A percentile compares a stretch with the other conserved stretches of the same genome.
Conservation (phyloP, 2,888 invertebrate genomes). For the Digitonthophagus gazella region DNA sequence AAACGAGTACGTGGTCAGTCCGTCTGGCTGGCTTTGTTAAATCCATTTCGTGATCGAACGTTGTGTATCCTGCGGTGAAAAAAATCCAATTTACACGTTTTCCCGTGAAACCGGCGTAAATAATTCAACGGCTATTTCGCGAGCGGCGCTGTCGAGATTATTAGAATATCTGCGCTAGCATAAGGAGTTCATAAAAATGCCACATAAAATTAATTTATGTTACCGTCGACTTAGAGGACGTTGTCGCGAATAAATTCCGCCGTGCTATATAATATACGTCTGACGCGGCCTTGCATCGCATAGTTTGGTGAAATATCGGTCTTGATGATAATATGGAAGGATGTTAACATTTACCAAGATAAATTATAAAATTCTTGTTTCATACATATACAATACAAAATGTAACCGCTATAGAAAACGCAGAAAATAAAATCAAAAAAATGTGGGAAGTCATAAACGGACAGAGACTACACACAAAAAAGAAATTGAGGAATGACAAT, state of each 20-base stretch:
- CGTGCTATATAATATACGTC: neutral
- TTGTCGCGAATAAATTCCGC: neutral
- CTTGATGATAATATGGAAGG: no score
- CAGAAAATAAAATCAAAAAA: no score
- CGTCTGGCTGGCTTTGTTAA: neutral
- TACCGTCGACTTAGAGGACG: neutral
- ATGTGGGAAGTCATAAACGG: no score
- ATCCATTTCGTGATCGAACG: neutral
- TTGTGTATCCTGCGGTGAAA: neutral
- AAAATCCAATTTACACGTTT: neutral
- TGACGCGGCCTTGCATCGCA: neutral
- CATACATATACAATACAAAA: no score
- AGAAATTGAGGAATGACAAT: no score
- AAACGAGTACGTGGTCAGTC: neutral
- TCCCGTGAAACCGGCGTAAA: neutral
- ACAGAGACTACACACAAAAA: no score
- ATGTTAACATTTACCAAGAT: no score
- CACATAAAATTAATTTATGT: constrained; percentile 23
- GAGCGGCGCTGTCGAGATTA: constrained; percentile 8
- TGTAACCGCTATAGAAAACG: no score
- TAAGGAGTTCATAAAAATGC: constrained; percentile 21
- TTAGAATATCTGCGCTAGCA: constrained; percentile 14
- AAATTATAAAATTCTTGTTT: no score
- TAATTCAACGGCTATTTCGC: neutral
- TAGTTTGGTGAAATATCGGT: neutral